Percentiles rank a stretch among this genome's conserved stretches.
phyloP scores from a whole-genome alignment of 2,113 vertebrate species.

The Dromas ardeola region DNA sequence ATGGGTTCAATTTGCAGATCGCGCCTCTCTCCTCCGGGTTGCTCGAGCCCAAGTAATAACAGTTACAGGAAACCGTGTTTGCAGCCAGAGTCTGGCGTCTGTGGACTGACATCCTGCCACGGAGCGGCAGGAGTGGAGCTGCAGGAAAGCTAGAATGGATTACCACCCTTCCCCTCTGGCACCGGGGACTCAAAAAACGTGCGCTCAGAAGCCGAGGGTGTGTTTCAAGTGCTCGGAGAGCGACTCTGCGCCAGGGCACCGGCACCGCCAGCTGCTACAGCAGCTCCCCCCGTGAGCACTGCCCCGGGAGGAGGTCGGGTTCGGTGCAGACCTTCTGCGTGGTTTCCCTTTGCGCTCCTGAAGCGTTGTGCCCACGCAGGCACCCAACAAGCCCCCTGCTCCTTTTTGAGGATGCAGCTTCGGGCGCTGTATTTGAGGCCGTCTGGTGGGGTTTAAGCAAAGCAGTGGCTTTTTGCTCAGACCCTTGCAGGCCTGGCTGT shows the following conservation, averaged over 20 bases:
- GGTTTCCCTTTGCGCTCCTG: neutral
- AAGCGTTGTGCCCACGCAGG: rapidly evolving
- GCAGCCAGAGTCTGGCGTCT: neutral
- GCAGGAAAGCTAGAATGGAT: neutral
- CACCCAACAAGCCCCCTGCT: neutral
- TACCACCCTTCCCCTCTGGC: neutral
- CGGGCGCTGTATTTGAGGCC: neutral
- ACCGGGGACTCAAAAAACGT: neutral
- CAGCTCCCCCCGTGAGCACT: neutral
- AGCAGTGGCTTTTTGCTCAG: neutral
- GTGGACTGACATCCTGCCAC: neutral
- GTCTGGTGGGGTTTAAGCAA: neutral
- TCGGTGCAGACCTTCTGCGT: neutral
- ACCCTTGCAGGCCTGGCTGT: neutral
- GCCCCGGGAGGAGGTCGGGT: neutral
- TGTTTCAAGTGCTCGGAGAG: neutral
- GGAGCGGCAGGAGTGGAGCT: neutral
- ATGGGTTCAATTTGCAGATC: rapidly evolving
- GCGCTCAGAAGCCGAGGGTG: neutral
- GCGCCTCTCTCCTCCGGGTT: neutral
- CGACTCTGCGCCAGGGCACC: neutral
- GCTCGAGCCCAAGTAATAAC: neutral
- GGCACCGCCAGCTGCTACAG: rapidly evolving
- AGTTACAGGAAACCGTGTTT: neutral
- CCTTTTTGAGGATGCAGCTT: neutral